These are phyloP conservation scores for Gymnopithys bicolor DNA, from an alignment of 2,797 vertebrate genomes.

Conservation along the genomic window DNA sequence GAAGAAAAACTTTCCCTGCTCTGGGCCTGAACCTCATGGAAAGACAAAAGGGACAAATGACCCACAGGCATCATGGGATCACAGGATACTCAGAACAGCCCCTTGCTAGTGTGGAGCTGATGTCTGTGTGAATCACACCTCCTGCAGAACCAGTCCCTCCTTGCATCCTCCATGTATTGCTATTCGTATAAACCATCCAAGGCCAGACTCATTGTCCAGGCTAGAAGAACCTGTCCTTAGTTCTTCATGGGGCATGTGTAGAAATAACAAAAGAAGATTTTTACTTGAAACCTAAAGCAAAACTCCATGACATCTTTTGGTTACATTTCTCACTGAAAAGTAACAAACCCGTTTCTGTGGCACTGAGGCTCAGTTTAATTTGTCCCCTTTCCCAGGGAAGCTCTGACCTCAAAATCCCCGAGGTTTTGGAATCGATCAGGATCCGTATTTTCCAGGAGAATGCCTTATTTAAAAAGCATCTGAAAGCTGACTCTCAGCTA, in stretches of 20 bases:
- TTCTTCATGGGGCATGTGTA: rapidly evolving
- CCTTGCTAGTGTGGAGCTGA: neutral
- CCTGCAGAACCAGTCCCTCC: rapidly evolving
- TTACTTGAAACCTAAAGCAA: neutral
- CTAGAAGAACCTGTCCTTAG: neutral
- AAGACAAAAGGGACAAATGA: neutral
- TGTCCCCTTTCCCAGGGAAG: neutral
- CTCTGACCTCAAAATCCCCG: conserved; percentile 7
- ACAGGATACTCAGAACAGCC: neutral
- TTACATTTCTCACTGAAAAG: neutral
- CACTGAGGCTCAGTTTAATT: neutral
- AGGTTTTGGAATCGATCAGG: conserved; percentile 10
- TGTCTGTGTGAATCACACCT: neutral
- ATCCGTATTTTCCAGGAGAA: conserved; percentile 16
- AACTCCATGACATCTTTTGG: neutral
- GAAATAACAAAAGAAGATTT: neutral
- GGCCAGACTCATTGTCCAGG: neutral
- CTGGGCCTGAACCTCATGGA: neutral
- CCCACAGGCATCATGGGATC: neutral
- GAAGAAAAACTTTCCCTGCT: neutral
- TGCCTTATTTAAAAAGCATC: conserved; percentile 29
- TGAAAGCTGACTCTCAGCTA: conserved; percentile 13
- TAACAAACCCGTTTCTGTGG: neutral
- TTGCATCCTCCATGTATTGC: neutral
- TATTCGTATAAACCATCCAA: neutral